Base-by-base conservation (phyloP, 2,888 invertebrate species). In the Tribolium freemani region DNA sequence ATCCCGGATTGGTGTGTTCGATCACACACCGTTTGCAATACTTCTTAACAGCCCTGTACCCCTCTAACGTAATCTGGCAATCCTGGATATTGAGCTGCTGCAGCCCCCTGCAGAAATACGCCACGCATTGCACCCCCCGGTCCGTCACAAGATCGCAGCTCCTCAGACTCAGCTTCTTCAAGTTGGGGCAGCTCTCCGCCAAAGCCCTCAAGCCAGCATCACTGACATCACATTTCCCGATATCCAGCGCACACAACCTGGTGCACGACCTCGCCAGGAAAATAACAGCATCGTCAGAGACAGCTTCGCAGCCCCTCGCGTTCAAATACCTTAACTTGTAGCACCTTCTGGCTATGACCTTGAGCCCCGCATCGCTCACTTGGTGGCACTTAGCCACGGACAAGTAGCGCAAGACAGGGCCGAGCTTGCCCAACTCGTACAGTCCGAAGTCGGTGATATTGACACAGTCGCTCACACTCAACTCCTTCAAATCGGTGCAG, bases 301-400 rank as follows among this genome's bases (percentile, higher is more conserved):
- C 92, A 0, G 96, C 96, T 77, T 97, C 96, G 83, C 97, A 97
- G 5, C 97, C 97, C 53, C 97, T 90, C 0, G 96, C 94, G 86
- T 97, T 97, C 68, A 97, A 88, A 86, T 97, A 97, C 20, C 95
- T 89, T 60, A 97, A 87, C 84, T 96, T 96, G 85, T 95, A 95
- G 84, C 97, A 97, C 69, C 95, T 91, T 45, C 95, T 89, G 0
- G 96, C 96, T 5, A 97, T 91, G 44, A 96, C 94, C 78, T 95
- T 91, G 1, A 97, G 89, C 0, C 97, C 97, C 0, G 96, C 95
- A 84, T 97, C 97, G 44, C 94, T 95, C 1, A 97, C 94, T 85
- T 94, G 93, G 77, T 96, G 96, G 87, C 97, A 97, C 86, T 97
- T 97, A 13, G 97, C 97, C 21, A 97, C 96, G 21, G 96, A 97